Conservation (phyloP, 2,113 vertebrate species). For the Asarcornis scutulata region DNA sequence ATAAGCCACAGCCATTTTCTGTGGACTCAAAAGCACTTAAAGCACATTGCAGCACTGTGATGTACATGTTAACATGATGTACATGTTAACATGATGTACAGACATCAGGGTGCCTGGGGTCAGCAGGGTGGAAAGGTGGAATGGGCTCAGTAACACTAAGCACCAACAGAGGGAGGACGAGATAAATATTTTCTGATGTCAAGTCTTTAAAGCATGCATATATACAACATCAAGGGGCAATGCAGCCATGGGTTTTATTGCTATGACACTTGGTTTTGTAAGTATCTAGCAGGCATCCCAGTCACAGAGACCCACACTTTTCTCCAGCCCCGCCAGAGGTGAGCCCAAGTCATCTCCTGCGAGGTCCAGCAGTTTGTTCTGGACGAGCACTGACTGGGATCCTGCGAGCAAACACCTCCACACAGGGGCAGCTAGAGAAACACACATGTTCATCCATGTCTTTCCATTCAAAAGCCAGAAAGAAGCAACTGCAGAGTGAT, state of each 20-base stretch:
- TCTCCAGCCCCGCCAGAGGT: too few relatives aligned
- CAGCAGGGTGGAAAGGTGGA: neutral
- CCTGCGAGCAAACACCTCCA: neutral
- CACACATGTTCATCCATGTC: neutral
- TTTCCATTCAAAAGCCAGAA: neutral
- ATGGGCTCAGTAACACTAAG: neutral
- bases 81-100: rapidly evolving
- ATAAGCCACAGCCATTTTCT: neutral
- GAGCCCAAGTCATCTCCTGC: neutral
- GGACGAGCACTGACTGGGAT: neutral
- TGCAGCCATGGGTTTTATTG: neutral
- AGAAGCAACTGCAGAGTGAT: neutral
- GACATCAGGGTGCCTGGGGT: rapidly evolving
- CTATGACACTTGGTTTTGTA: too few relatives aligned
- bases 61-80: rapidly evolving
- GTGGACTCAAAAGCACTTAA: rapidly evolving
- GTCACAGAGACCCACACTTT: neutral
- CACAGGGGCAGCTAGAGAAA: neutral
- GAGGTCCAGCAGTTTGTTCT: neutral
- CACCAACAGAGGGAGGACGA: neutral
- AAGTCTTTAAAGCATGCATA: neutral
- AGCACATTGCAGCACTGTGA: neutral
- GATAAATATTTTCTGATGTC: neutral
- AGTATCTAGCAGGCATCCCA: too few relatives aligned
- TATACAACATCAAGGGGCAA: neutral